phyloP scores from a whole-genome alignment of 2,797 vertebrate genomes.

The Alosa sapidissima region DNA sequence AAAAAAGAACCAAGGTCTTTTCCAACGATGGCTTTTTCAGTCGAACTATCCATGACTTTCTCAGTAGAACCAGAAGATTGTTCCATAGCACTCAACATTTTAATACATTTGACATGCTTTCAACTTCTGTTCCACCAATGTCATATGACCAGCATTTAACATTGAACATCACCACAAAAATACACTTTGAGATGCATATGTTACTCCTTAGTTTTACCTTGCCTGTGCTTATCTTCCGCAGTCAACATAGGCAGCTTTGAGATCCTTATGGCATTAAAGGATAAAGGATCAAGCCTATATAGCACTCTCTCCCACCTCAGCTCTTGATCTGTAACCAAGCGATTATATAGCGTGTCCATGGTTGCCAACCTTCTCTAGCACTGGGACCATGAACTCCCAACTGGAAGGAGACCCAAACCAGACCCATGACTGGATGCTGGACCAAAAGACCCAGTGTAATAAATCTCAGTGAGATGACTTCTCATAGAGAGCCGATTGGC shows the following conservation, averaged over 20 bases:
- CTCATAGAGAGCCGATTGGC: neutral
- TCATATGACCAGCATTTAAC: neutral
- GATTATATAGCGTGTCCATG: neutral
- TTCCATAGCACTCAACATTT: neutral
- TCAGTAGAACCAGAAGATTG: neutral
- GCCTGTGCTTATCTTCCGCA: neutral
- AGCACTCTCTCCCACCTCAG: neutral
- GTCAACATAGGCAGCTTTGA: neutral
- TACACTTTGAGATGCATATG: neutral
- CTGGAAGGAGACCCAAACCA: neutral
- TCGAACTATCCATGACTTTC: neutral
- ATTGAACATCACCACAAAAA: neutral
- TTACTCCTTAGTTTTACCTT: neutral
- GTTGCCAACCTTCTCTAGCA: neutral
- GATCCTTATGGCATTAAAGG: constrained; percentile 13
- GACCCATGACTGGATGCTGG: neutral
- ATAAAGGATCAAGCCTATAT: neutral
- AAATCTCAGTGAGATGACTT: neutral
- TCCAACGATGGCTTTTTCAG: neutral
- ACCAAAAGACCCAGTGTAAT: neutral
- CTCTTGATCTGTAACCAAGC: neutral
- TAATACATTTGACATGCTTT: neutral
- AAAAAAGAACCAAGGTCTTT: too few relatives aligned
- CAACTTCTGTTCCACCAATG: neutral
- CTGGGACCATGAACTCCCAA: neutral